These are phyloP conservation scores for Schizopygopsis pylzovi DNA, from an alignment of 2,797 vertebrate genomes.

Conservation along the genomic window DNA sequence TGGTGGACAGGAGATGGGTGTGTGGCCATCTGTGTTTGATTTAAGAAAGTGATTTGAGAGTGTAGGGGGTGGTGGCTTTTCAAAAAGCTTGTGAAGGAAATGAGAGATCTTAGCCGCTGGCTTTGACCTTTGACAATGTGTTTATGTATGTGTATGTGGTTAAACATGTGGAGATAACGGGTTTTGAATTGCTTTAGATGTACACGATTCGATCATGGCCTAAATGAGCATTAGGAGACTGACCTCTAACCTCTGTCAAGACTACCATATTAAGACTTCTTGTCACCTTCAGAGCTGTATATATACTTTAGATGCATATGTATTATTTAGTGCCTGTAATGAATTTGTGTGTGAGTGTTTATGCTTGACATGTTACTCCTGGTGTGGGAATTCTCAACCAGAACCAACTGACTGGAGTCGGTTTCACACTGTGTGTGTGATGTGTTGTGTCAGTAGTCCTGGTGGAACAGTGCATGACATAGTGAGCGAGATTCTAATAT, in stretches of 20 bases:
- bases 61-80: background rate
- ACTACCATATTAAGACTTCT: background rate
- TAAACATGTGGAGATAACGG: background rate
- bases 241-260: background rate
- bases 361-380: background rate
- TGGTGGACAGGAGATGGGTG: conserved; percentile 40
- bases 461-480: conserved; percentile 28
- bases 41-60: conserved; percentile 14
- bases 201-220: background rate
- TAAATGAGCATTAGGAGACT: background rate
- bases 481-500: conserved; percentile 27
- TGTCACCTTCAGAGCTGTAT: background rate
- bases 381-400: conserved; percentile 8
- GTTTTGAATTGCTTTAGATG: background rate
- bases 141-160: conserved; percentile 17
- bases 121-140: conserved; percentile 18
- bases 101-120: background rate
- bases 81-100: conserved; percentile 3
- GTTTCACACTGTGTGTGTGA: background rate
- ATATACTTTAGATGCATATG: background rate
- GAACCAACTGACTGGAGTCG: conserved; percentile 30
- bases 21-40: conserved; percentile 46
- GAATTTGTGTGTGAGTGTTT: background rate
- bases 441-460: background rate
- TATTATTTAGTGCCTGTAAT: background rate